Base-by-base conservation (phyloP, 1,140 invertebrate species). In the Bombus affinis region DNA sequence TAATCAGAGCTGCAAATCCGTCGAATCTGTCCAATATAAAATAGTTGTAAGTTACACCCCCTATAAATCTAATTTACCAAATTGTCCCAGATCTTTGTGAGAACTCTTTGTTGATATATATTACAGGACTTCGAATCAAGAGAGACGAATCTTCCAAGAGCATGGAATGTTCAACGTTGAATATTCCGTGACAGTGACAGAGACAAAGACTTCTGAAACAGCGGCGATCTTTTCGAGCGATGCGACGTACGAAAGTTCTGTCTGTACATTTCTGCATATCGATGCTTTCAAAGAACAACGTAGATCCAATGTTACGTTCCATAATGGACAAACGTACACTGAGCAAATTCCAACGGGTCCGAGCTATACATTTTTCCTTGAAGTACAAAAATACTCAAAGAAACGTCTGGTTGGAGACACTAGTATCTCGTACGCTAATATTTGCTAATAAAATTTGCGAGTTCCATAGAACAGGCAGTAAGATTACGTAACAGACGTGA, bases 381-480 rank as follows among this genome's bases (percentile, higher is more conserved):
- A 2, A 22, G 39, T 28, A 71, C 3, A 25, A 65, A 72, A 79
- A 32, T 35, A 8, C 10, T 1, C 35, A 35, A 76, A 59, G 42
- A 68, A 83, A 28, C 2, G 13, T 13, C 39, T 8, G 3, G 0
- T 25, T 3, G 37, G 10, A 70, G 35, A 78, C 65, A 10, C 18
- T 71, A 25, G 35, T n/a, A 25, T 47, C 53, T 42, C 35, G 3
- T 18, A 35, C 28, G 84, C 35, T 72, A 62, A 85, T 72, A 35
- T 72, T 73, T 62, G 53, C 42, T 85, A 85, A 85, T 80, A 37
- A 57, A 78, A 78, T 73, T 80, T 59, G 5, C 42, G 18, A 80
- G 77, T 32, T 32, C 42, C 62, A 15, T 39, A 10, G 68, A 59
- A 22, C 32, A 42, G 66, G 37, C 42, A 37, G 47, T 10, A 35